Base-by-base conservation (phyloP, 2,888 invertebrate genomes). In the Melanostoma mellinum region DNA sequence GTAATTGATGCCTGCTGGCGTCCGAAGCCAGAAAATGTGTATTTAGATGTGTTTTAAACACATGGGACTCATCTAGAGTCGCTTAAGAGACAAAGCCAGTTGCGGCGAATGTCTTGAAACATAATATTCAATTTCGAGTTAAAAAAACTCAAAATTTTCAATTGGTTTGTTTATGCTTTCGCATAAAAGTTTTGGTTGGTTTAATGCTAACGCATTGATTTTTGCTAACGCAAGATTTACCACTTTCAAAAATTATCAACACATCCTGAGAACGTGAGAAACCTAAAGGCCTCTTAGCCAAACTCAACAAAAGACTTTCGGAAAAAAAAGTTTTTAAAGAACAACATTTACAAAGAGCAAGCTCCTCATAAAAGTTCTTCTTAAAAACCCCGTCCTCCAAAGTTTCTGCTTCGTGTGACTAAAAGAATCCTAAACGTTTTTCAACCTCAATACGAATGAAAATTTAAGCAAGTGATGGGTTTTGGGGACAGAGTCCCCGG, bases 191-290 rank as follows among this genome's bases (percentile, higher is more conserved):
- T 3, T 60, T 4, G 32, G 32, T 63, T 63, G 63, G 32, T 63
- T 63, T 33, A 8, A 42, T 46, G 10, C 3, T 3, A 36, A 40
- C 20, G 20, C 20, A 9, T 60, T 40, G 20, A 46, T 38, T 63
- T 63, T 4, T 32, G 63, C 63, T 32, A 36, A 50, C 63, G 36
- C 50, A 32, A 63, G 10, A 52, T 73, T 69, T 55, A 71, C 32
- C 42, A 36, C 84, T 38, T 61, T 32, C 0, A 50, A 4, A 79
- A 71, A 65, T 71, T 58, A 50, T 46, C 33, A 79, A 79, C 0
- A 44, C 79, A 84, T 84, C 75, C 79, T 84, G 79, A 84, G 79
- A 84, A 84, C 74, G 78, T 55, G 71, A 40, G 35, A 84, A 69
- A 74, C 38, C 20, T 44, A 36, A 5, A 38, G 74, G 44, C 5